phyloP scores from a whole-genome alignment of 2,888 invertebrate species.

The Scaptodrosophila latifasciaeformis region DNA sequence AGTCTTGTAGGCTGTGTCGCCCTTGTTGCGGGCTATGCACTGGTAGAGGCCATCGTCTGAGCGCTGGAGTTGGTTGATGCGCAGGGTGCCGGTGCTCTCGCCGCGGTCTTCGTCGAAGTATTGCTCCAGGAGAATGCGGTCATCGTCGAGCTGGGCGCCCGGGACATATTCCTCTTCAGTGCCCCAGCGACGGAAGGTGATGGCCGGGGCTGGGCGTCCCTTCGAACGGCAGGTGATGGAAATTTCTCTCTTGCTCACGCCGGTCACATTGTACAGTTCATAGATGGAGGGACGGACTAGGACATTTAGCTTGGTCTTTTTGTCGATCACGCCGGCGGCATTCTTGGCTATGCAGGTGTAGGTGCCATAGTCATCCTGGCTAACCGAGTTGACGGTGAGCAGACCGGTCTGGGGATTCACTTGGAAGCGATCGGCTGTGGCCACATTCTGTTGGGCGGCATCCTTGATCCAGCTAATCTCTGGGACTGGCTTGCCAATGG shows the following conservation, averaged over 20 bases:
- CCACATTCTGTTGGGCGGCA: constrained; percentile 83
- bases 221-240: constrained; percentile 85
- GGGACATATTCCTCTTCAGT: constrained; percentile 79
- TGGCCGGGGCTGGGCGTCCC: constrained; percentile 86
- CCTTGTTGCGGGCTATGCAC: constrained; percentile 88
- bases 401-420: constrained; percentile 84
- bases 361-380: constrained; percentile 85
- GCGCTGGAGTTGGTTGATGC: constrained; percentile 80
- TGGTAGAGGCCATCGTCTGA: constrained; percentile 92
- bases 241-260: constrained; percentile 79
- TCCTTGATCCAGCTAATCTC: constrained; percentile 89
- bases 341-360: constrained; percentile 89
- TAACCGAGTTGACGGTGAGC: constrained; percentile 83
- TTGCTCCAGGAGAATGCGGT: constrained; percentile 81
- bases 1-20: constrained; percentile 84
- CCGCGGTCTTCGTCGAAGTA: constrained; percentile 77
- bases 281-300: constrained; percentile 88
- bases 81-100: constrained; percentile 81
- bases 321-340: constrained; percentile 83
- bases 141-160: constrained; percentile 81
- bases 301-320: constrained; percentile 82
- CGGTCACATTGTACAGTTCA: constrained; percentile 84
- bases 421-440: constrained; percentile 78
- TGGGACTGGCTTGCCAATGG: constrained; percentile 89
- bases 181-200: constrained; percentile 87